Percentiles rank a stretch among this genome's conserved stretches.
Evolutionary conservation across 53 echinoderm and acorn worm species (phyloP).

Genomic region (Echinarachnius parma): DNA sequence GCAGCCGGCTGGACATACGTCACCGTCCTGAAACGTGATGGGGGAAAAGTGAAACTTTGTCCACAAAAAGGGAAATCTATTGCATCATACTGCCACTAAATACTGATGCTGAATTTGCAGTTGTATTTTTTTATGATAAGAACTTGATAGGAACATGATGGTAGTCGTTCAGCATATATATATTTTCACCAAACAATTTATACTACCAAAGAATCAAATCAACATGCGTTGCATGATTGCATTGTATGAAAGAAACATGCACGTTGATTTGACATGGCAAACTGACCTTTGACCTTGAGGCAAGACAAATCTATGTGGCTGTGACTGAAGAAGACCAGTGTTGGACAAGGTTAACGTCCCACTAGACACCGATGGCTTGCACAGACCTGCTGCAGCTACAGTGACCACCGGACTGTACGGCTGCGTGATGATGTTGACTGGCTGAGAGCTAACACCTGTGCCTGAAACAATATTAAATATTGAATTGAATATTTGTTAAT

Average conservation of each 20-base stretch:
- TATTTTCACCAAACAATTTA: too few species aligned
- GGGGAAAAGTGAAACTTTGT: neutral
- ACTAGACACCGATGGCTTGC: constrained; percentile 19
- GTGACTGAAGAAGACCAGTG: constrained; percentile 4
- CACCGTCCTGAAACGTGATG: constrained; percentile 12
- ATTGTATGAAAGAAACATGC: too few species aligned
- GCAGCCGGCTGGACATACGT: constrained; percentile 48
- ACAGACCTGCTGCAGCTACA: constrained; percentile 57
- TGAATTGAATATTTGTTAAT: too few species aligned
- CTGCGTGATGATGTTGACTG: constrained; percentile 79
- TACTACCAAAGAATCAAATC: too few species aligned
- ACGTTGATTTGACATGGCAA: too few species aligned
- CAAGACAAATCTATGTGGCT: constrained; percentile 64
- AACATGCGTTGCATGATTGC: too few species aligned
- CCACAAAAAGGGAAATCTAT: neutral
- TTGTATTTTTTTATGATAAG: neutral
- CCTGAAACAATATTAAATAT: too few species aligned
- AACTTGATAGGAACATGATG: neutral
- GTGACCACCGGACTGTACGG: constrained; percentile 82
- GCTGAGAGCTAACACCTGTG: constrained; percentile 54
- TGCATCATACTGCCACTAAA: too few species aligned
- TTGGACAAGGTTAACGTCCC: constrained; percentile 15
- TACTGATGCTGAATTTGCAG: too few species aligned
- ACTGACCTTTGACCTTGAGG: constrained; percentile 73
- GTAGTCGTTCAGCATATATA: neutral